These are phyloP conservation scores for Eulemur rubriventer DNA, from an alignment of 2,797 vertebrate species.

Conservation along the genomic window DNA sequence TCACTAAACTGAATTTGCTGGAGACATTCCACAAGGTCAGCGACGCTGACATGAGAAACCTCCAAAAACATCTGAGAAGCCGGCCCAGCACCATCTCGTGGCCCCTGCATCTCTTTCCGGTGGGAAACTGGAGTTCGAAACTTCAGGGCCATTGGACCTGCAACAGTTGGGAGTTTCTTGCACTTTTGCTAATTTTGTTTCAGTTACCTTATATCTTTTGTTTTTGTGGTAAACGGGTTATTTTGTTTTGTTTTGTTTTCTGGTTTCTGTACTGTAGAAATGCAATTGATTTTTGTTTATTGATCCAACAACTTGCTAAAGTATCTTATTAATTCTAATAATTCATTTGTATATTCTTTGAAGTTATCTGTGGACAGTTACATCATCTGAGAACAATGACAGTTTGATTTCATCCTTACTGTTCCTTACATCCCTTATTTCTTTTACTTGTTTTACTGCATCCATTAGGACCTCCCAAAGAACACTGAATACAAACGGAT, in stretches of 20 bases:
- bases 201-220: background rate
- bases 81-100: background rate
- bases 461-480: background rate
- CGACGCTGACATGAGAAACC: background rate
- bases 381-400: background rate
- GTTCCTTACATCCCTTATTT: background rate
- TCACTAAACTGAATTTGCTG: background rate
- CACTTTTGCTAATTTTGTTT: background rate
- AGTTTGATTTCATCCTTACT: background rate
- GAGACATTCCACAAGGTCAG: background rate
- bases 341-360: background rate
- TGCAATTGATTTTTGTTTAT: background rate
- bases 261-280: background rate
- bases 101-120: background rate
- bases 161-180: accelerated
- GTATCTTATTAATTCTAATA: background rate
- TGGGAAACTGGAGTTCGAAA: background rate
- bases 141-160: background rate
- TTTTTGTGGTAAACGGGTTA: background rate
- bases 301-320: background rate
- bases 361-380: background rate
- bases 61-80: background rate
- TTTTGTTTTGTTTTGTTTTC: background rate
- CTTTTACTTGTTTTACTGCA: background rate
- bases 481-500: background rate